Evolutionary conservation across 2,888 invertebrate genomes (phyloP).

Genomic region (Apotomis capreana): DNA sequence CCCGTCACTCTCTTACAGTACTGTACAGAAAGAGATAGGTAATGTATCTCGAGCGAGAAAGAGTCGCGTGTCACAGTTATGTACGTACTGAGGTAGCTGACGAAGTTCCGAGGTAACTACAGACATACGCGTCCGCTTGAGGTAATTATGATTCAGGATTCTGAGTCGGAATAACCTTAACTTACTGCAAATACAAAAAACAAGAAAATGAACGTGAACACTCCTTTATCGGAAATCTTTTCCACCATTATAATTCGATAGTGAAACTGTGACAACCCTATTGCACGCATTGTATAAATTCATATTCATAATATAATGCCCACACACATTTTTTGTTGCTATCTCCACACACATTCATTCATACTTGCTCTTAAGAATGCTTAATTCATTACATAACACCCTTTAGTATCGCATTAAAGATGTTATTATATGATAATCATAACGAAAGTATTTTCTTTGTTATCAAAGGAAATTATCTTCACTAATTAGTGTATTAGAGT

Average conservation of each 20-base stretch:
- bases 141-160: no score
- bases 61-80: no score
- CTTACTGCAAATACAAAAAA: no score
- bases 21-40: no score
- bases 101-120: no score
- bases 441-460: slow-evolving; percentile 19
- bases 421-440: slow-evolving; percentile 18
- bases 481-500: slow-evolving; percentile 10
- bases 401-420: slow-evolving; percentile 13
- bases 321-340: slow-evolving; percentile 3
- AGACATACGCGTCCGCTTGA: no score
- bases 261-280: slow-evolving; percentile 16
- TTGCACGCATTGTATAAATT: slow-evolving; percentile 11
- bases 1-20: no score
- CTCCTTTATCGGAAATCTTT: background rate
- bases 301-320: slow-evolving; percentile 25
- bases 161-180: no score
- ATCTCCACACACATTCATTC: background rate
- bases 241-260: background rate
- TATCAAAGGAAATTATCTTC: slow-evolving; percentile 3
- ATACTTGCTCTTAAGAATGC: slow-evolving; percentile 1
- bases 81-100: no score
- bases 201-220: no score
- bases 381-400: slow-evolving; percentile 1
- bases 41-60: no score